Evolutionary conservation across 2,113 vertebrate genomes (phyloP), one percentile per base, ranked within the genome.

Genomic region (Python bivittatus): DNA sequence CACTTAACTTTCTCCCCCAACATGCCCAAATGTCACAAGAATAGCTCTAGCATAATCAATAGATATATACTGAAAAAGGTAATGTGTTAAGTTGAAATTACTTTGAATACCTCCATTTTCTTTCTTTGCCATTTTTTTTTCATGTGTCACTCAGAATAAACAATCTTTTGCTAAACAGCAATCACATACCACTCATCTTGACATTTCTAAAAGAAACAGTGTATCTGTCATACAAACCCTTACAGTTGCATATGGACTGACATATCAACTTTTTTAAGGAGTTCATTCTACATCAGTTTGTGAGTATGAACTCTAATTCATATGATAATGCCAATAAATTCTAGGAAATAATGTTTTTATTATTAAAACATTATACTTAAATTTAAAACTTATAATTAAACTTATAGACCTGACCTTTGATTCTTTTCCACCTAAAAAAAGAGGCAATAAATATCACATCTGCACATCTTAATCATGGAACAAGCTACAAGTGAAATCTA

Each of bases 121-220:
- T 93, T 89, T 88, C 93, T 93, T 92, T 88, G 84, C 89, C 33
- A 94, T 56, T 42, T 83, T 91, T 60, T 93, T 92, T 92, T 90
- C 91, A 83, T 93, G 48, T 89, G 1, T 0, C 44, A 42, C 44
- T 13, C 84, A 94, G 87, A 88, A 91, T 79, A 84, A 91, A n/a
- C 42, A 90, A 88, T 91, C 0, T 44, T 86, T 33, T 4, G 17
- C 15, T 84, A 88, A 25, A 61, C 11, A 85, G 0, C 12, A 0
- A 84, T 23, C 88, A 13, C 8, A 61, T 6, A 10, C 3, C 23
- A 84, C 5, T 61, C 58, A 86, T 1, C 8, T 29, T 17, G 85
- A 79, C 17, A 9, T 20, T 1, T 38, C 2, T 90, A 33, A 23
- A 85, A 92, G 42, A 23, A 94, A 91, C 6, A 91, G 4, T 0